A percentile compares a stretch with the other conserved stretches of the same genome.
Evolutionary conservation across 2,113 vertebrate species (phyloP).

Genomic region (Aspidoscelis tigris): DNA sequence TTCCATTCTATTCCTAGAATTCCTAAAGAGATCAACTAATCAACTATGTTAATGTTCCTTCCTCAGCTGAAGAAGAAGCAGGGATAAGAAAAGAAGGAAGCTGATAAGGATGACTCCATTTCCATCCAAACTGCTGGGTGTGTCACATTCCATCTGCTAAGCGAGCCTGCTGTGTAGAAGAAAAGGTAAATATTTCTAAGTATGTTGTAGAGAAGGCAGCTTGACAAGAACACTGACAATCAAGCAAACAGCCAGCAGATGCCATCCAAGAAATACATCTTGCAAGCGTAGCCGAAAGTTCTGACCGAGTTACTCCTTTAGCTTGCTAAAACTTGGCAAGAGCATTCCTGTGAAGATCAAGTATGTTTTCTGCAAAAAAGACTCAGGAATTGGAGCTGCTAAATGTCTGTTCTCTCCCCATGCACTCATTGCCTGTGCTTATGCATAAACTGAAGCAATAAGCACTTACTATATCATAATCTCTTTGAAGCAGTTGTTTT

Average conservation of each 20-base stretch:
- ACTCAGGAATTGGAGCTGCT: constrained; percentile 25
- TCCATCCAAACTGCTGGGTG: constrained; percentile 42
- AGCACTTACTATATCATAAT: constrained; percentile 6
- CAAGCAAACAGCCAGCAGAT: constrained; percentile 20
- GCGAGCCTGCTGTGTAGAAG: constrained; percentile 50
- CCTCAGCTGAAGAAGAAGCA: background rate
- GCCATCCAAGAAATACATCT: constrained; percentile 41
- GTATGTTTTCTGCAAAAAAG: constrained; percentile 29
- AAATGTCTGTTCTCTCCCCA: constrained; percentile 25
- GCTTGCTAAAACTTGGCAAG: constrained; percentile 30
- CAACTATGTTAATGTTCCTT: background rate
- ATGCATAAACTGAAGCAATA: background rate
- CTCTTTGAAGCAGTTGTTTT: constrained; percentile 5
- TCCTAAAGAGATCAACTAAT: constrained; percentile 23
- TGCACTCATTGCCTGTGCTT: background rate
- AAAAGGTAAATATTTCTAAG: constrained; percentile 54
- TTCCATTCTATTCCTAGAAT: constrained; percentile 24
- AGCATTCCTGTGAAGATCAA: constrained; percentile 9
- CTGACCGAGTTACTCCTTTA: background rate
- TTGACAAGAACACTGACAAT: constrained; percentile 2
- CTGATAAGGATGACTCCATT: background rate
- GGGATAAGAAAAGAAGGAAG: background rate
- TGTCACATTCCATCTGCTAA: constrained; percentile 61
- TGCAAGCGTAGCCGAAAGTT: background rate
- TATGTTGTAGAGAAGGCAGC: constrained; percentile 35